Conservation (phyloP, 2,797 vertebrate genomes). For the Oryzias dopingdopingensis region DNA sequence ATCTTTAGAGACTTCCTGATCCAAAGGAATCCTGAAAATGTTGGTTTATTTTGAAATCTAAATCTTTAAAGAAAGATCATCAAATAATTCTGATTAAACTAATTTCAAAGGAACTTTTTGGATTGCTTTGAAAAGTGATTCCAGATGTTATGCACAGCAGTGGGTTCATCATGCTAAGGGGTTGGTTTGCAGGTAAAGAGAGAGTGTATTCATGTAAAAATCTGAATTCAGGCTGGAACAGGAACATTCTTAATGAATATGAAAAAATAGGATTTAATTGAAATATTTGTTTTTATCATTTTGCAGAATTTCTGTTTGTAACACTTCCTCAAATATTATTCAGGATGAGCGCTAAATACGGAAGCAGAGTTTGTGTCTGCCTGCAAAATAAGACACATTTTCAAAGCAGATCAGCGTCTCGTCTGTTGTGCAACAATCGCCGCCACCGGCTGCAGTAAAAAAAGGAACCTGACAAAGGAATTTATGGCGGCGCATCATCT, state of each 20-base stretch:
- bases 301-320: too few species aligned
- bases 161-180: background rate
- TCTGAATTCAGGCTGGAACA: background rate
- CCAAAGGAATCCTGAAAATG: too few species aligned
- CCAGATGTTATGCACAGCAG: background rate
- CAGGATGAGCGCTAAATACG: too few species aligned
- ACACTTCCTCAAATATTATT: too few species aligned
- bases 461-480: too few species aligned
- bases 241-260: background rate
- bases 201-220: background rate
- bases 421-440: background rate
- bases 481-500: too few species aligned
- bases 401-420: constrained; percentile 11
- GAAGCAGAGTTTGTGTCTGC: background rate
- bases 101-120: background rate
- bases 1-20: too few species aligned
- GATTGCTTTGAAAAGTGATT: background rate
- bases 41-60: too few species aligned
- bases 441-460: background rate
- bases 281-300: too few species aligned
- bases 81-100: background rate
- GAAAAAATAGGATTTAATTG: background rate
- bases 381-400: constrained; percentile 5
- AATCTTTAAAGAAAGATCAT: too few species aligned
- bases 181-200: background rate